These are phyloP conservation scores for Megaleporinus macrocephalus DNA, from an alignment of 2,113 vertebrate species.

Conservation along the genomic window DNA sequence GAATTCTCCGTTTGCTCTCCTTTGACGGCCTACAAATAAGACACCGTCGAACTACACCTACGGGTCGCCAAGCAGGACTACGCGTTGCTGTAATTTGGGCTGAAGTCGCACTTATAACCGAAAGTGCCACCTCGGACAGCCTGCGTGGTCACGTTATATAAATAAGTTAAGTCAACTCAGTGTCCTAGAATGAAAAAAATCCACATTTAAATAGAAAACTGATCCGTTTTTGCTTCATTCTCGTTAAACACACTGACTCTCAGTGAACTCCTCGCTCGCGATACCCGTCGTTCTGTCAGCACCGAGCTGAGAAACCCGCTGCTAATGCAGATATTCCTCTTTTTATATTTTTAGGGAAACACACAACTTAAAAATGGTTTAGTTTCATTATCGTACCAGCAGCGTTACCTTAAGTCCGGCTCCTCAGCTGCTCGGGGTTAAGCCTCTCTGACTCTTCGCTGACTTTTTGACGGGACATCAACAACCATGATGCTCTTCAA, in stretches of 20 bases:
- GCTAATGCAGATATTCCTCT: neutral
- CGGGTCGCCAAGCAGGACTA: neutral
- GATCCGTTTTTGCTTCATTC: no score
- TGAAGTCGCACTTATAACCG: neutral
- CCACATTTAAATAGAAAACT: neutral
- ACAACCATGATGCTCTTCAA: constrained; percentile 35
- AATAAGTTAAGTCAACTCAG: neutral
- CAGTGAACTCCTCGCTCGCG: no score
- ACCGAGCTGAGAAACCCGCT: neutral
- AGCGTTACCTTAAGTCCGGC: constrained; percentile 34
- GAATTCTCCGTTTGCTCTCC: no score
- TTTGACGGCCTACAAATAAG: neutral
- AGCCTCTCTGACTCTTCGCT: neutral
- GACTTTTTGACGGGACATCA: constrained; percentile 53
- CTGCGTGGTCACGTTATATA: neutral
- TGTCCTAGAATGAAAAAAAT: neutral
- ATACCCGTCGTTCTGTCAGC: no score
- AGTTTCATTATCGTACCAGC: constrained; percentile 1
- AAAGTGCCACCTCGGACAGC: neutral
- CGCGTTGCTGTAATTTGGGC: neutral
- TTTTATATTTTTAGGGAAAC: no score
- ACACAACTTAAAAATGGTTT: neutral
- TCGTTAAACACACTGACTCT: no score
- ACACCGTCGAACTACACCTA: neutral
- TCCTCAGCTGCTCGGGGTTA: neutral